phyloP scores from a whole-genome alignment of 2,888 invertebrate species.

The Strigamia maritima region DNA sequence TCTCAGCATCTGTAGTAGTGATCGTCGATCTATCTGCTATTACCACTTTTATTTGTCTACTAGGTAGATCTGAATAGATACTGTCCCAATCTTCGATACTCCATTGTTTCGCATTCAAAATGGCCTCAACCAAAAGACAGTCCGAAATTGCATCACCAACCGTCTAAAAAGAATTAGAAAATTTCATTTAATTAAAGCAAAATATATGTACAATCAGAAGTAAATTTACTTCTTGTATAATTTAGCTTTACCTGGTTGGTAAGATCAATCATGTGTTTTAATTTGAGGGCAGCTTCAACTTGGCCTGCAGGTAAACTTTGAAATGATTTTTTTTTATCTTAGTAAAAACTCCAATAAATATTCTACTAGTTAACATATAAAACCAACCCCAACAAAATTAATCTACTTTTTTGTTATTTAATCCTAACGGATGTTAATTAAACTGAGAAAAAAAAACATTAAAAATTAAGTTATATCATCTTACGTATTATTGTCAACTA shows the following conservation, averaged over 20 bases:
- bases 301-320: constrained; percentile 45
- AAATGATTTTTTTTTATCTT: constrained; percentile 34
- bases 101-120: constrained; percentile 79
- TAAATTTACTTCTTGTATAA: too few species aligned
- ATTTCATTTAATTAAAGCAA: background rate
- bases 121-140: constrained; percentile 86
- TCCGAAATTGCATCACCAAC: constrained; percentile 98
- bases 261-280: constrained; percentile 72
- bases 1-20: constrained; percentile 82
- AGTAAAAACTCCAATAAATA: background rate
- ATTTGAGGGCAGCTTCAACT: constrained; percentile 61
- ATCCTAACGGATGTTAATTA: too few species aligned
- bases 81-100: constrained; percentile 73
- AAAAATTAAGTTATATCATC: background rate
- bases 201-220: background rate
- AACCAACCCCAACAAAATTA: background rate
- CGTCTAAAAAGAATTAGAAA: constrained; percentile 52
- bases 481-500: constrained; percentile 54
- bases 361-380: background rate
- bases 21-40: constrained; percentile 85
- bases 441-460: too few species aligned
- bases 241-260: constrained; percentile 69
- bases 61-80: constrained; percentile 81
- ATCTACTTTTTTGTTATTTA: background rate
- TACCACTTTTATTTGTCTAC: constrained; percentile 79